Evolutionary conservation across 2,797 vertebrate species (phyloP).

Genomic region (Neosilurus mollespiculum): DNA sequence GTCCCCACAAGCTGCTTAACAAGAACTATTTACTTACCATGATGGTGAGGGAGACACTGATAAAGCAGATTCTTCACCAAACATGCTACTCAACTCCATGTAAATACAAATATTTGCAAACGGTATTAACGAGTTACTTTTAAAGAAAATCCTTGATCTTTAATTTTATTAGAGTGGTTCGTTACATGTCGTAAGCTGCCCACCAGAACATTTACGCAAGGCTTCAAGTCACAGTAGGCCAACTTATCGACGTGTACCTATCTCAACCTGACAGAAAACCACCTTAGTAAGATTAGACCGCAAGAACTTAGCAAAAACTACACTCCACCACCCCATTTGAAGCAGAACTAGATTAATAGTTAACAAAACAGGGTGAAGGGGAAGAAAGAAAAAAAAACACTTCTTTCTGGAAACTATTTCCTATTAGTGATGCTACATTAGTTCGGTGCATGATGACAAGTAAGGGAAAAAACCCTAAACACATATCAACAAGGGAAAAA

Average conservation of each 20-base stretch:
- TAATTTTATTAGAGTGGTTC: neutral
- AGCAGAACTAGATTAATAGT: conserved; percentile 72
- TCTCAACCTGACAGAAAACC: conserved; percentile 22
- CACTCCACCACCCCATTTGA: conserved; percentile 47
- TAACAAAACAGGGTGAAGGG: conserved; percentile 69
- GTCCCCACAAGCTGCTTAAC: conserved; percentile 43
- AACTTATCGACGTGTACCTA: conserved; percentile 12
- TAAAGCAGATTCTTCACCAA: conserved; percentile 60
- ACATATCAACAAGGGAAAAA: neutral
- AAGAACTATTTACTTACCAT: conserved; percentile 58
- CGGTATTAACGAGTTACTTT: conserved; percentile 3
- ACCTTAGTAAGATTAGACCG: conserved; percentile 42
- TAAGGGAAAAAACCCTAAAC: neutral
- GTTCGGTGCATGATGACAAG: conserved; percentile 20
- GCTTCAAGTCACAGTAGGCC: conserved; percentile 12
- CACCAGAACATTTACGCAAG: conserved; percentile 28
- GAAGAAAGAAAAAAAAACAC: conserved; percentile 14
- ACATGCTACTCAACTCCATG: conserved; percentile 52
- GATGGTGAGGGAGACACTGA: conserved; percentile 43
- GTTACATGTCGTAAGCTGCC: conserved; percentile 15
- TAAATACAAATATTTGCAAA: conserved; percentile 40
- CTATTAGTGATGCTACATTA: conserved; percentile 66
- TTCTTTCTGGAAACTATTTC: conserved; percentile 58
- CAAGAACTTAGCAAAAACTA: conserved; percentile 48
- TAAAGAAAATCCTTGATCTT: neutral